phyloP scores from a whole-genome alignment of 2,797 vertebrate species.

The Pogonophryne albipinna region DNA sequence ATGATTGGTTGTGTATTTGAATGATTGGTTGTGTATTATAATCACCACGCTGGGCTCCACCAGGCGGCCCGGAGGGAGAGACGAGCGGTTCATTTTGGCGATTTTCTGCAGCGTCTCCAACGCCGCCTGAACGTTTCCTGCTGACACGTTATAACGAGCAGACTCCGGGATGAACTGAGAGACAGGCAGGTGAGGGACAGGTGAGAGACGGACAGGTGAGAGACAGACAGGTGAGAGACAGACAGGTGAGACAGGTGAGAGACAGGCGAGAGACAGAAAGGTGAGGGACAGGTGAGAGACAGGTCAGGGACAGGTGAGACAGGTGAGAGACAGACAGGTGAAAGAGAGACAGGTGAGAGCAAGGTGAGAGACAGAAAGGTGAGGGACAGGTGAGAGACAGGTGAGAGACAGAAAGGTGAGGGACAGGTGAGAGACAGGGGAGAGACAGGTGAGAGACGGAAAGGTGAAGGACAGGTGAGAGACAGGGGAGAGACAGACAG shows the following conservation, averaged over 20 bases:
- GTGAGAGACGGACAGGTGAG: background rate
- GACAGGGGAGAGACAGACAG: too few species aligned
- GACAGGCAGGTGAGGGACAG: background rate
- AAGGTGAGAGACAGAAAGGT: too few species aligned
- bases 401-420: too few species aligned
- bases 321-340: too few species aligned
- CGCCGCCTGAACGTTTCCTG: slow-evolving; percentile 85
- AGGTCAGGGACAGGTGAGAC: too few species aligned
- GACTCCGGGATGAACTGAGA: slow-evolving; percentile 93
- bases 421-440: background rate
- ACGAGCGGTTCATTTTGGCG: slow-evolving; percentile 85
- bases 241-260: too few species aligned
- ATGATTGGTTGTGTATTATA: too few species aligned
- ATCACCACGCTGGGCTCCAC: slow-evolving; percentile 78
- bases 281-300: background rate
- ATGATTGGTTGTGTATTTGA: too few species aligned
- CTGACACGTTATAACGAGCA: slow-evolving; percentile 90
- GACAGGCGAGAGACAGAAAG: too few species aligned
- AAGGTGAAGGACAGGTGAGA: too few species aligned
- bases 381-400: background rate
- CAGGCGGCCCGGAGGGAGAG: slow-evolving; percentile 88
- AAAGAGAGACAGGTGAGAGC: background rate
- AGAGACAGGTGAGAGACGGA: too few species aligned
- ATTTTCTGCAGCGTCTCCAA: slow-evolving; percentile 86
- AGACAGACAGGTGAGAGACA: too few species aligned